Percentiles rank a stretch among this genome's conserved stretches.
Evolutionary conservation across 2,888 invertebrate species (phyloP).

Genomic region (Phragmatobia fuliginosa): DNA sequence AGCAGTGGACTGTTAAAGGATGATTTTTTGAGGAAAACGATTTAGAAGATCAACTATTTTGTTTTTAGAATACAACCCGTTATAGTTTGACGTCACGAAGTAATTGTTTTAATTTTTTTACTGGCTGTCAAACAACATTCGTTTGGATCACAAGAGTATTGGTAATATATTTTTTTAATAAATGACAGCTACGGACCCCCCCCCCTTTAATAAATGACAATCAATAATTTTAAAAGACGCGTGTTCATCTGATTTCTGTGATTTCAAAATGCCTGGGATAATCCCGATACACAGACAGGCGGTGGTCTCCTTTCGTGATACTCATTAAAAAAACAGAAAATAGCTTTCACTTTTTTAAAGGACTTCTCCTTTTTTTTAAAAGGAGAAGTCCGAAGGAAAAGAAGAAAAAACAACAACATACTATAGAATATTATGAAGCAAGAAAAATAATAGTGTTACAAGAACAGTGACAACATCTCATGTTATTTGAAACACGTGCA

Average conservation of each 20-base stretch:
- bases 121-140: not conserved
- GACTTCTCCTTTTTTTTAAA: too few species aligned
- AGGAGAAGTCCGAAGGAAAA: too few species aligned
- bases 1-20: too few species aligned
- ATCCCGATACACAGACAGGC: too few species aligned
- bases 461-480: not conserved
- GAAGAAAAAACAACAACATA: not conserved
- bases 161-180: not conserved
- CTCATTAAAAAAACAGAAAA: not conserved
- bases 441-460: too few species aligned
- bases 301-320: too few species aligned
- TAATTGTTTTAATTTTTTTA: not conserved
- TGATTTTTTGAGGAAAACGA: too few species aligned
- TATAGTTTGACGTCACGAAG: not conserved
- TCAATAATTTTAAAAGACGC: not conserved
- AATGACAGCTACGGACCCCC: too few species aligned
- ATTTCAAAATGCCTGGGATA: too few species aligned
- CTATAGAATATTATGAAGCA: not conserved
- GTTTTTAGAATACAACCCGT: conserved; percentile 1
- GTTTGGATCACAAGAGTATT: not conserved
- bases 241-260: not conserved
- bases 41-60: not conserved
- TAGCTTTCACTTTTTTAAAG: not conserved
- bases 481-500: not conserved
- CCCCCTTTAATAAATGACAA: not conserved